phyloP scores from a whole-genome alignment of 2,888 invertebrate genomes.

The Tipula confusa region DNA sequence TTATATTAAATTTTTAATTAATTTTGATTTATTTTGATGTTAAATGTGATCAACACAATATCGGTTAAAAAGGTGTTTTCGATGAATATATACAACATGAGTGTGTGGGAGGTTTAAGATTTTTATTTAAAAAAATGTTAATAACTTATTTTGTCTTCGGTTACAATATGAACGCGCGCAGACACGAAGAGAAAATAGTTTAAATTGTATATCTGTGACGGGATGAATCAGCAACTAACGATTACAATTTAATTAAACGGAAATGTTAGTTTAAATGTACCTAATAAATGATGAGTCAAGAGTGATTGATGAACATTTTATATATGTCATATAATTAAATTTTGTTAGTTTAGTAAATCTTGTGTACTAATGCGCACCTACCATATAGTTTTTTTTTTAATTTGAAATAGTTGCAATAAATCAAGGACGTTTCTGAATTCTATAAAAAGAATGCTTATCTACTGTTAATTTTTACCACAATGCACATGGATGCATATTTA shows the following conservation, averaged over 20 bases:
- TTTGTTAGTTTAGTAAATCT: no score
- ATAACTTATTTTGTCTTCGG: not conserved
- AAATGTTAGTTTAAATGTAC: not conserved
- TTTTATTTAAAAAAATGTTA: not conserved
- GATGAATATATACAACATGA: not conserved
- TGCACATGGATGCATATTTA: no score
- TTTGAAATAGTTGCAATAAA: no score
- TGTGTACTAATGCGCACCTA: no score
- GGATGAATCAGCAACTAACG: not conserved
- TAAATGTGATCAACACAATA: not conserved
- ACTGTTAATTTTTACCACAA: no score
- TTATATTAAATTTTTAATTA: not conserved
- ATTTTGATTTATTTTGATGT: constrained; percentile 25
- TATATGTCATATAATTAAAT: no score
- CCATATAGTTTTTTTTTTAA: no score
- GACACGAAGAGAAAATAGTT: not conserved
- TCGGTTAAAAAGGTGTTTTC: not conserved
- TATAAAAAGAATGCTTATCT: no score
- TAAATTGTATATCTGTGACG: not conserved
- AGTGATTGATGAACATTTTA: no score
- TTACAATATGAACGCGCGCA: no score
- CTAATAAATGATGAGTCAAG: no score
- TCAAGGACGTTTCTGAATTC: no score
- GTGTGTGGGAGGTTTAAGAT: not conserved
- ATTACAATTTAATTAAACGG: not conserved